These are phyloP conservation scores for Puffinus mauretanicus DNA, from an alignment of 2,113 vertebrate genomes.

Conservation along the genomic window DNA sequence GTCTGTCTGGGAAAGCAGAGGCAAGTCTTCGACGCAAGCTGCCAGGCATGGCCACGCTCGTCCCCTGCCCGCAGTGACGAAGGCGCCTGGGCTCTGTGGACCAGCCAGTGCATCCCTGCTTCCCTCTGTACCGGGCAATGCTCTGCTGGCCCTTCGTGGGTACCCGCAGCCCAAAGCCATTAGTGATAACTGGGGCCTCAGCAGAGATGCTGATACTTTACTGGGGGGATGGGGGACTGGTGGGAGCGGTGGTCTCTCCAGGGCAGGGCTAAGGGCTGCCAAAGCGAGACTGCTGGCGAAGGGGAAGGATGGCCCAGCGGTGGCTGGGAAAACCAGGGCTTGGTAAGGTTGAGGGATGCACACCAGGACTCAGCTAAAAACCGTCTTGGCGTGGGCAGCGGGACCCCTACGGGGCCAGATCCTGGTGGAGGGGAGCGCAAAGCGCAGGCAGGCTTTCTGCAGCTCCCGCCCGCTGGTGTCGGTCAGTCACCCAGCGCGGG, in stretches of 20 bases:
- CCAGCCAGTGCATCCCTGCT: not conserved
- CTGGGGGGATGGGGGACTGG: not conserved
- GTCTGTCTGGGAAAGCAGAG: not conserved
- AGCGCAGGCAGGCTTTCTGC: not conserved
- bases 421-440: not conserved
- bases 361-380: not conserved
- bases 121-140: not conserved
- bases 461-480: not conserved
- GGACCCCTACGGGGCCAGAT: not conserved
- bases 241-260: not conserved
- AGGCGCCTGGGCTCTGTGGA: fast-evolving
- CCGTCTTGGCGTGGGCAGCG: fast-evolving
- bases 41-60: not conserved
- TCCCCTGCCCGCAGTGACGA: not conserved
- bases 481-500: not conserved
- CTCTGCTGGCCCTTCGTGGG: not conserved
- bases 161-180: not conserved
- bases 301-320: not conserved
- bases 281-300: fast-evolving
- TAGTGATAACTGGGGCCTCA: not conserved
- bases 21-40: not conserved
- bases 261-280: not conserved
- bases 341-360: not conserved
- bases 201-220: not conserved
- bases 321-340: not conserved